These are phyloP conservation scores for Zoanthus solanderi DNA, from an alignment of 92 coral and sea anemone genomes.

Conservation along the genomic window DNA sequence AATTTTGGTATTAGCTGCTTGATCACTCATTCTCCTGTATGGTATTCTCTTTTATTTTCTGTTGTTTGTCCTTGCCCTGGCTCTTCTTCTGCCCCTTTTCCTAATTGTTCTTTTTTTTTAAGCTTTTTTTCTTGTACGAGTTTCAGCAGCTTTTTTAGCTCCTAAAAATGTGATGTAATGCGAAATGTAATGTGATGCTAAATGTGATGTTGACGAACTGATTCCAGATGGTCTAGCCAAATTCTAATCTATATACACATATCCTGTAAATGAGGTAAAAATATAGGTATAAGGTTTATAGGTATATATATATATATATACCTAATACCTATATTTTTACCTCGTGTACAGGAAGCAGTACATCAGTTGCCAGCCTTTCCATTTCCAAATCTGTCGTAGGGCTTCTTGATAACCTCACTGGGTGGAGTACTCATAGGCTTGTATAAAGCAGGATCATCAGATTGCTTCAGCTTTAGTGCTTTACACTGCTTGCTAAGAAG, in stretches of 20 bases:
- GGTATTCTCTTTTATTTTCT: too few relatives aligned
- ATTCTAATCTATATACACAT: conserved; percentile 17
- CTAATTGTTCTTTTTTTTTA: conserved; percentile 12
- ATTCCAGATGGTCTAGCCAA: conserved; percentile 50
- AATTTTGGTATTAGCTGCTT: not conserved
- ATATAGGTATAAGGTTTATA: conserved; percentile 20
- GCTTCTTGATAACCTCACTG: conserved; percentile 11
- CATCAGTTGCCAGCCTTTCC: conserved; percentile 42
- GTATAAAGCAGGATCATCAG: not conserved
- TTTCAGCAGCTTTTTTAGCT: conserved; percentile 54
- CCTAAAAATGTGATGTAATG: not conserved
- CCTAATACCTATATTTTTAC: not conserved
- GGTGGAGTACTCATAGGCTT: conserved; percentile 38
- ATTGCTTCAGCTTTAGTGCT: conserved; percentile 20
- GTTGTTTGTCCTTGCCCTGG: too few relatives aligned
- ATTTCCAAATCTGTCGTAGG: conserved; percentile 14
- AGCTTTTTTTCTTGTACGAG: conserved; percentile 31
- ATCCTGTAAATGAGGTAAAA: not conserved
- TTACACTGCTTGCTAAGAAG: too few relatives aligned
- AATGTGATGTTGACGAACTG: conserved; percentile 47
- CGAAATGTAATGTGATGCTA: too few relatives aligned
- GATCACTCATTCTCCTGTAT: too few relatives aligned
- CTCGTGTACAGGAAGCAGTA: conserved; percentile 53
- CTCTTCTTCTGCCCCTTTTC: not conserved
- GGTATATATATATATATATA: too few relatives aligned